Evolutionary conservation across 2,113 vertebrate genomes (phyloP), one percentile per base, ranked within the genome.

Genomic region (Reinhardtius hippoglossoides): DNA sequence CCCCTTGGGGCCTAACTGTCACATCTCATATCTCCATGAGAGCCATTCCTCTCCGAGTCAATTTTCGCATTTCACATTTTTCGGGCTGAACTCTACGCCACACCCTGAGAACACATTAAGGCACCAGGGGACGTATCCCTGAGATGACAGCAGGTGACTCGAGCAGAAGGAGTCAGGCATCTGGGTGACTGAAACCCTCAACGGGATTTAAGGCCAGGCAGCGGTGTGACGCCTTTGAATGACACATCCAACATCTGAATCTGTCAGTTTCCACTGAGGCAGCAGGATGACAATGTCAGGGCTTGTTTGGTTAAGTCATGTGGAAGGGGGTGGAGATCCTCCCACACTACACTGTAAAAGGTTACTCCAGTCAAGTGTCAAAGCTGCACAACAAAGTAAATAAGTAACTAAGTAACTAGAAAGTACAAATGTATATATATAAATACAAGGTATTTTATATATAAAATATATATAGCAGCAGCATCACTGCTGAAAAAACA

Each of bases 61-160:
- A 58, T 44, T 65, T 70, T 50, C 2, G 0, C 24, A 37, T 58
- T 52, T 18, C 13, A 21, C 64, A 54, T 76, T 80, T 76, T 50
- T 75, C 58, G 20, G 16, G 26, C 5, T 12, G 35, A 74, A 37
- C 37, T n/a, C 10, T 5, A 0, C 1, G 1, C 73, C 92, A 84
- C 92, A 69, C 87, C 88, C 76, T 40, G 69, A 76, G 44, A 85
- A 67, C 20, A 61, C 24, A 8, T 74, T 16, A 65, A 66, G n/a
- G 52, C 50, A 15, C 3, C 12, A 31, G 56, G 61, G 48, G 50
- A 71, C 58, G 67, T 50, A 46, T 26, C 56, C 61, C 46, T 9
- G 16, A 80, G 68, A 21, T 50, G 59, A 75, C 77, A 72, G n/a
- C 18, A 20, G 63, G 54, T 83, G 70, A 86, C 68, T 82, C 54